Evolutionary conservation across 64 coral and sea anemone species (phyloP).

Genomic region (Montipora sp.): DNA sequence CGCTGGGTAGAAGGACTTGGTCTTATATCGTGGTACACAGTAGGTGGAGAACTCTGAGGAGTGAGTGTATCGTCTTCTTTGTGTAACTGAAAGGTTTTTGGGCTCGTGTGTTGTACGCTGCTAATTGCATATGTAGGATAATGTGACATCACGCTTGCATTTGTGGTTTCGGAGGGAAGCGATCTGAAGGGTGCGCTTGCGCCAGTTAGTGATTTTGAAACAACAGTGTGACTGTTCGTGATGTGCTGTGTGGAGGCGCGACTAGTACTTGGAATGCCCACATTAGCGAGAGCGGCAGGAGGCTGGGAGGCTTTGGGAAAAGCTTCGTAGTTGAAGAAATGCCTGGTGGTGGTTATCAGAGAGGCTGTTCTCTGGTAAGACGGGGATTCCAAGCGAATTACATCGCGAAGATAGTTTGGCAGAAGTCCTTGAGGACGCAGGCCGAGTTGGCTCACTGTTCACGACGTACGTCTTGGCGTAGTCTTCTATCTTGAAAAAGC

Average conservation of each 20-base stretch:
- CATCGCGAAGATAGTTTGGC: too few species aligned
- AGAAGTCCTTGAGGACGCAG: too few species aligned
- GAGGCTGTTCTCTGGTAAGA: too few species aligned
- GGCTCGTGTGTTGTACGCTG: background rate
- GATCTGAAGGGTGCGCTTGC: background rate
- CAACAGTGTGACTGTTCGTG: too few species aligned
- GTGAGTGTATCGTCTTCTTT: background rate
- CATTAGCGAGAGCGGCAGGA: background rate
- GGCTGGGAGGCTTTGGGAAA: background rate
- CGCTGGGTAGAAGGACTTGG: background rate
- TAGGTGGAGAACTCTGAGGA: slow-evolving; percentile 1
- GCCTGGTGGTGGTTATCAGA: too few species aligned
- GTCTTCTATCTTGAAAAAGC: background rate
- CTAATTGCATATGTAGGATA: background rate
- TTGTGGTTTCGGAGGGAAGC: background rate
- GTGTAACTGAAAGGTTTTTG: background rate
- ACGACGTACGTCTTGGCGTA: background rate
- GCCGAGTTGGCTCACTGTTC: background rate
- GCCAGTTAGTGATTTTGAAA: background rate
- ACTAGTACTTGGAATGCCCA: background rate
- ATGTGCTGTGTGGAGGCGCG: background rate
- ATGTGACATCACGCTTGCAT: background rate
- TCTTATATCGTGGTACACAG: background rate
- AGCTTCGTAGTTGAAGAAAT: background rate
- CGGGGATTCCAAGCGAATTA: too few species aligned